phyloP scores from a whole-genome alignment of 1,140 invertebrate species.

The Meloidogyne floridensis region DNA sequence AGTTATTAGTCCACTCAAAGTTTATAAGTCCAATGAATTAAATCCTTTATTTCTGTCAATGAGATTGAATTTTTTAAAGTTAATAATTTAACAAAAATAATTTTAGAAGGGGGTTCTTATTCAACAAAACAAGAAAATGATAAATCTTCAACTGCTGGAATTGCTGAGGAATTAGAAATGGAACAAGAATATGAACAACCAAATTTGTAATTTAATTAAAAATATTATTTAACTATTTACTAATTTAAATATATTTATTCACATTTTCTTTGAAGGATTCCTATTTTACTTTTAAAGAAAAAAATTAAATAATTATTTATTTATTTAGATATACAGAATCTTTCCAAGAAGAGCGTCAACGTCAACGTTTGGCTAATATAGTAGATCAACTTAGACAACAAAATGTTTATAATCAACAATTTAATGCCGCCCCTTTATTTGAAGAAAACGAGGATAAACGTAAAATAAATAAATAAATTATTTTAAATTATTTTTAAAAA shows the following conservation, averaged over 20 bases:
- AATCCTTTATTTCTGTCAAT: no score
- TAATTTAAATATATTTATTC: background rate
- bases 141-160: background rate
- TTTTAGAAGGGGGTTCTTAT: constrained; percentile 24
- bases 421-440: constrained; percentile 6
- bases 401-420: constrained; percentile 11
- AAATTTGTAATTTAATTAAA: constrained; percentile 3
- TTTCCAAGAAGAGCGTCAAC: constrained; percentile 11
- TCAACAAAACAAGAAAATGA: background rate
- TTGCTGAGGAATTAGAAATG: background rate
- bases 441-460: constrained; percentile 9
- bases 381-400: constrained; percentile 17
- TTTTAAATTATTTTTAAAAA: background rate
- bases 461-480: background rate
- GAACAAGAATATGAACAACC: constrained; percentile 24
- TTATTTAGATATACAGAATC: constrained; percentile 23
- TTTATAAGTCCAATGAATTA: no score
- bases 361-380: constrained; percentile 20
- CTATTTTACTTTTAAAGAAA: no score
- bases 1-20: no score
- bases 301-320: background rate
- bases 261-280: no score
- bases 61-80: background rate
- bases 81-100: background rate
- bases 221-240: background rate